Evolutionary conservation across 2,888 invertebrate species (phyloP), one percentile per base, ranked within the genome.

Genomic region (Bembecia ichneumoniformis): DNA sequence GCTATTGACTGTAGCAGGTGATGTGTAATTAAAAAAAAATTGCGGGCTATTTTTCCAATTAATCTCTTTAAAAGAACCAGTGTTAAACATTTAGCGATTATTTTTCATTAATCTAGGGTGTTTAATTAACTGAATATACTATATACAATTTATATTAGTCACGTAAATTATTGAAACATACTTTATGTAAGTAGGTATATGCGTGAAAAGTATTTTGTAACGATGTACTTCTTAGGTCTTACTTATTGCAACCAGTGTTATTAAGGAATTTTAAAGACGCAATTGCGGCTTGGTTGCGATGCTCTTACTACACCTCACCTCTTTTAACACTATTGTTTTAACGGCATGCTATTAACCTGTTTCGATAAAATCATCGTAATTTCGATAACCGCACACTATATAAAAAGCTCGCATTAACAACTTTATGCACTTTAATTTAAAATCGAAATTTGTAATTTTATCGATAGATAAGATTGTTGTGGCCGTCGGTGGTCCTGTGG

Each of bases 401-500:
- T 51, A 52, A 59, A 60, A 61, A 62, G 56, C 54, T 46, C 51
- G 36, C 47, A 50, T 54, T 59, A 54, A 58, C 52, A 54, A 55
- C 52, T 36, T 46, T 53, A 53, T 28, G 45, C 46, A 15, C 48
- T 43, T 54, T 54, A 51, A 52, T 52, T 55, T 55, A 55, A 28
- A 55, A 51, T 47, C 46, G 59, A 58, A 55, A 63, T 62, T 63
- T 60, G 61, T 64, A 59, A 60, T 63, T 65, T 60, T 65, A 5
- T 16, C 52, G 59, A 67, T 68, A 70, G 67, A 68, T 64, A 61
- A 57, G 56, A 61, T 57, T 58, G 64, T 63, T 59, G 59, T 58
- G 17, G n/a, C 45, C 55, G 53, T 59, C 53, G 58, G 60, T 58
- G 53, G 57, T 49, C 58, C 49, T 47, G 52, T 53, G 44, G 52